Evolutionary conservation across 2,888 invertebrate genomes (phyloP).

Genomic region (Athalia circularis): DNA sequence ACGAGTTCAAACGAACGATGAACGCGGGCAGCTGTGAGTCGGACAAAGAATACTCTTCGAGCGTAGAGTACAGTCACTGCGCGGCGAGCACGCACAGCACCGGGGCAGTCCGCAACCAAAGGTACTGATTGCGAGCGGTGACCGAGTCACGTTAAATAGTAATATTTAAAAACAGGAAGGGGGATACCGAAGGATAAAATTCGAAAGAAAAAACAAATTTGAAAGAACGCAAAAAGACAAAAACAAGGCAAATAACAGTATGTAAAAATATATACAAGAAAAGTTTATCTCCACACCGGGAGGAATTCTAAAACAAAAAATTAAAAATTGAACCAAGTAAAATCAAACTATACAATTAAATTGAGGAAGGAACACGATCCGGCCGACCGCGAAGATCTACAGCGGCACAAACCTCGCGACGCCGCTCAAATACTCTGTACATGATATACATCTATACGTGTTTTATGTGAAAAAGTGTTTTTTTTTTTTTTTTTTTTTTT

Average conservation of each 20-base stretch:
- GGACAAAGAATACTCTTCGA: constrained; percentile 72
- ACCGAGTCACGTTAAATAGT: constrained; percentile 41
- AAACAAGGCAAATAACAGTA: neutral
- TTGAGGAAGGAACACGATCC: too few relatives aligned
- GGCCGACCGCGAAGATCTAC: neutral
- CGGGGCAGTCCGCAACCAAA: constrained; percentile 73
- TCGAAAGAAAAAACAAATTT: neutral
- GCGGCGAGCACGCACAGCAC: constrained; percentile 73
- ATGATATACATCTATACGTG: neutral
- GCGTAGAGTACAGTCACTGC: constrained; percentile 70
- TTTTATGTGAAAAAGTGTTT: neutral
- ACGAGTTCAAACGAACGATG: constrained; percentile 64
- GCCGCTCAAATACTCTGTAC: neutral
- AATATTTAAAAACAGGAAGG: neutral
- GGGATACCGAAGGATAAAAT: too few relatives aligned
- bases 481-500: neutral
- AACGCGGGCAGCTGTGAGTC: constrained; percentile 73
- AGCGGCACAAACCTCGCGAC: neutral
- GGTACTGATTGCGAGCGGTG: constrained; percentile 61
- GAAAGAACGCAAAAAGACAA: neutral
- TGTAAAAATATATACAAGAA: neutral
- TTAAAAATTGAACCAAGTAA: too few relatives aligned
- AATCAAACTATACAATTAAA: too few relatives aligned
- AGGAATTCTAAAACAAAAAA: constrained; percentile 3
- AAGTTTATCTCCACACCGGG: neutral